Base-by-base conservation (phyloP, 2,888 invertebrate species). In the Campaea margaritaria region DNA sequence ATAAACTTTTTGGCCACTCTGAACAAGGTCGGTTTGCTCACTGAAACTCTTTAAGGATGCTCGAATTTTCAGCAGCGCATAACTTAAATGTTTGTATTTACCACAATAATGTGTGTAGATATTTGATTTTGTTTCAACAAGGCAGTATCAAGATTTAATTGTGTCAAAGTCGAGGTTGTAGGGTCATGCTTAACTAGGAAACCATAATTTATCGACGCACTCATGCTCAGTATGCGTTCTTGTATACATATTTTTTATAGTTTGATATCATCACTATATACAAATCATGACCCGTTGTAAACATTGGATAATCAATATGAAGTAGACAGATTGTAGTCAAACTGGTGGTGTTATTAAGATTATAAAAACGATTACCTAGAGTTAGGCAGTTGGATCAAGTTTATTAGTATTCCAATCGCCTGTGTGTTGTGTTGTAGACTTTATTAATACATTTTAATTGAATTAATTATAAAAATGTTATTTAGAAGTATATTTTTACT, bases 341-440 rank as follows among this genome's bases (percentile, higher is more conserved):
- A 86, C 87, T 72, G 78, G 86, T 87, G 75, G 75, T 79, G 81
- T 79, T 71, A 81, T 78, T 81, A 76, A 69, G 70, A 78, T 77
- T 78, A 76, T 70, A 78, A 75, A 81, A 75, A 61, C 60, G 61
- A 78, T 74, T 76, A 70, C 68, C 65, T 66, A 62, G 64, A 73
- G 69, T 71, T 72, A 71, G 59, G 52, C 60, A 71, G 73, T 76
- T 82, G 80, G 84, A 69, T 84, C 83, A 81, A 82, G 76, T 79
- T 82, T 85, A 89, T 84, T 81, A 75, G 76, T 72, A 69, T 74
- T 75, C 77, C 67, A 82, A 79, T 68, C 82, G 84, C 73, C 82
- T 75, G 60, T 64, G 79, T 74, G 77, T 65, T 76, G 72, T 79
- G 83, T 78, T 79, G 83, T 78, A 70, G 62, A 54, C 57, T 57